Base-by-base conservation (phyloP, 2,888 invertebrate species). In the Oscheius sp. region DNA sequence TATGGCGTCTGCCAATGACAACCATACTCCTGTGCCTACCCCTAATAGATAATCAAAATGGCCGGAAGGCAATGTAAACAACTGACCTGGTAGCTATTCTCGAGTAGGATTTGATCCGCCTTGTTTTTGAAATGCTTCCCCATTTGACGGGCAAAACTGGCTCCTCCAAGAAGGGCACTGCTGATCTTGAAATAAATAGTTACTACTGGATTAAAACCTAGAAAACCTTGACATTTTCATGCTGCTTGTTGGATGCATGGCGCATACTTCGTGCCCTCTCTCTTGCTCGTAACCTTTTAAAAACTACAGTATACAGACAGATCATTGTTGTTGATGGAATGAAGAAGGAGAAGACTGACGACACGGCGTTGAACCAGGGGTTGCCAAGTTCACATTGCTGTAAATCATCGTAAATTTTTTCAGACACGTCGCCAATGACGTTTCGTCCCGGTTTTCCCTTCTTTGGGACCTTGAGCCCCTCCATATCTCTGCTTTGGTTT, bases 301-400 rank as follows among this genome's bases (percentile, higher is more conserved):
- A 98, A 91, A 99, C 98, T 25, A 87, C 83, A 21, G 86, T 79
- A 66, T 86, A 98, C 91, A 99, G 97, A 21, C 83, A 76, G 90
- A 98, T 94, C 96, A 99, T 98, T 89, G 97, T 94, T 89, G 96
- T 93, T 88, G 97, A 95, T 46, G 99, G 99, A 88, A 99, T 96
- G 91, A 96, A 99, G 92, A 99, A 99, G 87, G 98, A 98, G 82
- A 95, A 95, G 84, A 99, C 92, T 70, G 98, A 98, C 16, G 97
- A 98, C 91, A 95, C 96, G 88, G 99, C 94, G 89, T 98, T 94
- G 90, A 98, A 99, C 91, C 96, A 95, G 83, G 95, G 94, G 91
- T 96, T 98, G 91, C 96, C 96, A 92, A 99, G 97, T 85, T 94
- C 92, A 91, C 99, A 99, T 49, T 76, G 59, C 84, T 86, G 76